Evolutionary conservation across 2,113 vertebrate species (phyloP), one percentile per base, ranked within the genome.

Genomic region (Ictidomys tridecemlineatus): DNA sequence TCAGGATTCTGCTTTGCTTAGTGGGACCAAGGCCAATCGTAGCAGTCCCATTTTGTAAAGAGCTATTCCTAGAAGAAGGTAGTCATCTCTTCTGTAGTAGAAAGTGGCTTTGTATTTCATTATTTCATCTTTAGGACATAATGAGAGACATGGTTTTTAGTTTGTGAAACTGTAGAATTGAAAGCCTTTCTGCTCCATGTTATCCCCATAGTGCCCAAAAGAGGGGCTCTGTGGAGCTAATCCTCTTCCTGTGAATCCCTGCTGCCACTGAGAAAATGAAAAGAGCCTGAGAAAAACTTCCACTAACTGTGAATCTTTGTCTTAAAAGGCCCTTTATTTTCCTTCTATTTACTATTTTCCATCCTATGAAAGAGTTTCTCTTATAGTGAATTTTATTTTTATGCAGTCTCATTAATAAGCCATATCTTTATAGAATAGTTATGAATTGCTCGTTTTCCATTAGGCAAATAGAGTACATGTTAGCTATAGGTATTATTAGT

Each of bases 351-450:
- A 70, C 30, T 93, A 16, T 32, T 87, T 85, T 80, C n/a, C 42
- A 89, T 74, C 83, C 88, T 58, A n/a, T 78, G 14, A 53, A n/a
- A 82, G 42, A 82, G 4, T 37, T 45, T 61, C 78, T 32, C 61
- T 74, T 89, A 18, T 77, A 53, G 74, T 82, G 28, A 92, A 39
- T 85, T 56, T 91, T 89, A 76, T 76, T 95, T 95, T 85, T 42
- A 85, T 89, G 20, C 10, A 77, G 18, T n/a, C 61, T 34, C 61
- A 16, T 61, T 92, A 45, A 65, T 92, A 95, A 92, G 83, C 16
- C 69, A 78, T 32, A 86, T n/a, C 22, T 84, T 85, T 76, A 72
- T 28, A 48, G 26, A 89, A 74, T 73, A 73, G n/a, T 82, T 73
- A 28, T 24, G 37, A 73, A 82, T 77, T 56, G 63, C 78, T 87